Evolutionary conservation across 2,113 vertebrate genomes (phyloP), one percentile per base, ranked within the genome.

Genomic region (Sturnus vulgaris): DNA sequence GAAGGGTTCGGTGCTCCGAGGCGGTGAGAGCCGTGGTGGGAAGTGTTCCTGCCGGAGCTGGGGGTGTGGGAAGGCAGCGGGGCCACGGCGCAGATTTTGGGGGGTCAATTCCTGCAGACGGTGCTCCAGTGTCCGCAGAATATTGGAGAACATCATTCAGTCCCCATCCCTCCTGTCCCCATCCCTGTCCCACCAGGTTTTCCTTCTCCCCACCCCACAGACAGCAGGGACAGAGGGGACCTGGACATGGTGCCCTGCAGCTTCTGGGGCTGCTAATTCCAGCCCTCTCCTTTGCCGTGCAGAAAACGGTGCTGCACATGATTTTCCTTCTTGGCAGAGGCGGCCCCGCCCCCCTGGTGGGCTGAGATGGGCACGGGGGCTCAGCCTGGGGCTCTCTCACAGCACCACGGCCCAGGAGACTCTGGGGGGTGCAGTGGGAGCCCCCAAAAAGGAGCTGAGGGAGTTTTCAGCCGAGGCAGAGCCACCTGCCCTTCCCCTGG

Each of bases 101-200:
- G 7, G 18, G 8, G 3, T 49, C 35, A 8, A 3, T 24, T 31
- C 40, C 12, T 0, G 20, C 19, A 37, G 37, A 37, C 37, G 3
- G 61, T 10, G 66, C 50, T 42, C 7, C 6, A 0, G 13, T 6
- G 10, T 1, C 30, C 0, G 0, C 1, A 2, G 40, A 13, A 16
- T 1, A 0, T 4, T 1, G 40, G 53, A 60, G 27, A 65, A 42
- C 14, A 15, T 12, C 40, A 42, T 42, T 42, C 40, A 42, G 40
- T 42, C 40, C 40, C 8, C 53, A 0, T 27, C 27, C 39, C 61
- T 5, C 19, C 12, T 3, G 31, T 25, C 18, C 30, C 31, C 42
- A 33, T 4, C 49, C 18, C 31, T 20, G 16, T 21, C 44, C 59
- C 64, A 14, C 13, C 46, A 10, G 30, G 5, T 16, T 57, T 57